These are phyloP conservation scores for Falco columbarius DNA, from an alignment of 2,797 vertebrate species.

Conservation along the genomic window DNA sequence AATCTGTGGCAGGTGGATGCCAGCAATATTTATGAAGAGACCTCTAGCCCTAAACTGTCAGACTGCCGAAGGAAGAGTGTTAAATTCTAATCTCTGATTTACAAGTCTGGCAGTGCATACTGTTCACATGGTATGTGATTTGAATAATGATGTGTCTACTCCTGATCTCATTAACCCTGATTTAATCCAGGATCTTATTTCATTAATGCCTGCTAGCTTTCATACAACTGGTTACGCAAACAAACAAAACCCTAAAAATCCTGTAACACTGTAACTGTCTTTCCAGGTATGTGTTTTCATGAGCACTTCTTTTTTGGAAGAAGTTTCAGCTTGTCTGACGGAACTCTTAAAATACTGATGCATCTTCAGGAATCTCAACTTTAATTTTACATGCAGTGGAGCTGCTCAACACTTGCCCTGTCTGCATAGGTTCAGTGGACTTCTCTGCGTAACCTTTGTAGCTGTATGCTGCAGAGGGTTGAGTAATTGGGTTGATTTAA, in stretches of 20 bases:
- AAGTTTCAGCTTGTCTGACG: neutral
- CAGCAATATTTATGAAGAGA: conserved; percentile 20
- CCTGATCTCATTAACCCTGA: conserved; percentile 60
- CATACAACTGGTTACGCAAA: conserved; percentile 19
- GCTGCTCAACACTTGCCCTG: neutral
- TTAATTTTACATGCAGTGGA: neutral
- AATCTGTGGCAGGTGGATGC: conserved; percentile 8
- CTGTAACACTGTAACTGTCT: neutral
- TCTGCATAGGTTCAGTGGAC: neutral
- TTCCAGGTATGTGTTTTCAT: conserved; percentile 2
- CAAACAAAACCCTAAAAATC: conserved; percentile 28
- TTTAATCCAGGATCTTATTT: conserved; percentile 41
- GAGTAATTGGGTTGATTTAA: neutral
- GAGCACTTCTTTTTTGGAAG: neutral
- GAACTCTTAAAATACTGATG: neutral
- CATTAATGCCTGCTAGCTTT: conserved; percentile 43
- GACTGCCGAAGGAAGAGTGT: neutral
- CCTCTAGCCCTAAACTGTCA: conserved; percentile 27
- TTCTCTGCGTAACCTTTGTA: neutral
- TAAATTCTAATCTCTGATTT: conserved; percentile 61
- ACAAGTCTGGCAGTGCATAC: neutral
- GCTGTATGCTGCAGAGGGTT: neutral
- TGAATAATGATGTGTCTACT: conserved; percentile 52
- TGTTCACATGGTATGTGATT: conserved; percentile 39
- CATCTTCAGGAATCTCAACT: neutral